Evolutionary conservation across 1,140 invertebrate genomes (phyloP).

Genomic region (Listronotus oregonensis): DNA sequence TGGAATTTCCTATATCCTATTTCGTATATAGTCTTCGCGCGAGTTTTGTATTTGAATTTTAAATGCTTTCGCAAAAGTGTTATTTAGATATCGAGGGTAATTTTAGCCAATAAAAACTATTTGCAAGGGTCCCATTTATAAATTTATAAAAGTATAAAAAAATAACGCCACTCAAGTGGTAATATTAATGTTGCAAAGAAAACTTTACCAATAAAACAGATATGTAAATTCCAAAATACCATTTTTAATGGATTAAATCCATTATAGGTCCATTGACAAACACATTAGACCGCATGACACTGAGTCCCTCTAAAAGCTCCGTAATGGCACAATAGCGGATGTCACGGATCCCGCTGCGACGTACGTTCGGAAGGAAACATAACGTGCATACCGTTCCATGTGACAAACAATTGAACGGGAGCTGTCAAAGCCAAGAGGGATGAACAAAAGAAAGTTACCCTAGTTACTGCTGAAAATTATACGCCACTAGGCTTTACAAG

Average conservation of each 20-base stretch:
- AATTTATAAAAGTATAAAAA: too few species aligned
- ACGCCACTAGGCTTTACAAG: constrained; percentile 38
- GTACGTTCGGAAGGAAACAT: constrained; percentile 37
- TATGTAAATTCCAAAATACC: not conserved
- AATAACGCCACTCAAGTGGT: too few species aligned
- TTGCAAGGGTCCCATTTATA: too few species aligned
- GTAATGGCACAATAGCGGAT: constrained; percentile 35
- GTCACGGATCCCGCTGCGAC: constrained; percentile 37
- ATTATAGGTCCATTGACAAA: constrained; percentile 3
- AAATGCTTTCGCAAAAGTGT: too few species aligned
- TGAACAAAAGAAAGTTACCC: constrained; percentile 40
- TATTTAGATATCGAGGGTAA: too few species aligned
- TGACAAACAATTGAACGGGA: constrained; percentile 41
- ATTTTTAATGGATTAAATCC: constrained; percentile 1
- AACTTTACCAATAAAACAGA: too few species aligned
- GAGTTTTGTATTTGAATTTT: too few species aligned
- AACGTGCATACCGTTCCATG: constrained; percentile 34
- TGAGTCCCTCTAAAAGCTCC: constrained; percentile 30
- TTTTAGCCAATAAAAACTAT: too few species aligned
- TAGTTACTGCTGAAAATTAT: constrained; percentile 41
- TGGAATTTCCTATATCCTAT: too few species aligned
- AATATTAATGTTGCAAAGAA: too few species aligned
- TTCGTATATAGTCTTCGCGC: too few species aligned
- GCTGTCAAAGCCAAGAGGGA: constrained; percentile 41
- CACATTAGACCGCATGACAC: constrained; percentile 28